A percentile compares a stretch with the other conserved stretches of the same genome.
Evolutionary conservation across 2,113 vertebrate species (phyloP).

Genomic region (Mobula birostris): DNA sequence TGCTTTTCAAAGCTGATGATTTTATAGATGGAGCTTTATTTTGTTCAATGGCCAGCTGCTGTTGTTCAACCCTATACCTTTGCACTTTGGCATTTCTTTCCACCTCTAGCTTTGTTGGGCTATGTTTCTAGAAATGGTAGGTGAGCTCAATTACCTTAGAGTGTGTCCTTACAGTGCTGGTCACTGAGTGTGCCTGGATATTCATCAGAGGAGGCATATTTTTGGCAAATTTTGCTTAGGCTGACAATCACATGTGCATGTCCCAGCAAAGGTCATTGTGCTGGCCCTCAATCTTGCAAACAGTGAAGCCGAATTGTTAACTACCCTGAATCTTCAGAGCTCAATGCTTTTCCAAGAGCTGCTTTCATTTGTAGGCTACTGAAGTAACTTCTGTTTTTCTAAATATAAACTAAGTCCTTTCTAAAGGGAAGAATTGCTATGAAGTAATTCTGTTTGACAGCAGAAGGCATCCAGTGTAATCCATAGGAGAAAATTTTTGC

Average conservation of each 20-base stretch:
- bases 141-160: neutral
- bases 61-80: neutral
- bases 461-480: neutral
- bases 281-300: neutral
- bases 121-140: neutral
- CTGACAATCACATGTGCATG: neutral
- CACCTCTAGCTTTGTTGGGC: neutral
- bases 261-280: neutral
- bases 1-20: neutral
- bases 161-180: neutral
- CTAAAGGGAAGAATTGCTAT: neutral
- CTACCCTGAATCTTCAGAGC: neutral
- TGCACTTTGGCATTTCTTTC: neutral
- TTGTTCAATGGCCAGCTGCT: neutral
- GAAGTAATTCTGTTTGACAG: neutral
- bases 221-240: neutral
- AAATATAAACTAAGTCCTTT: neutral
- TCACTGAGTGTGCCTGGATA: neutral
- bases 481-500: neutral
- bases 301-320: neutral
- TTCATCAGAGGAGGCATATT: neutral
- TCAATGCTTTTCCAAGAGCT: neutral
- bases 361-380: neutral
- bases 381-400: neutral
- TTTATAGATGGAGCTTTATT: neutral